Evolutionary conservation across 35 echinoderm and acorn worm genomes (phyloP).

Genomic region (Ptychodera flava): DNA sequence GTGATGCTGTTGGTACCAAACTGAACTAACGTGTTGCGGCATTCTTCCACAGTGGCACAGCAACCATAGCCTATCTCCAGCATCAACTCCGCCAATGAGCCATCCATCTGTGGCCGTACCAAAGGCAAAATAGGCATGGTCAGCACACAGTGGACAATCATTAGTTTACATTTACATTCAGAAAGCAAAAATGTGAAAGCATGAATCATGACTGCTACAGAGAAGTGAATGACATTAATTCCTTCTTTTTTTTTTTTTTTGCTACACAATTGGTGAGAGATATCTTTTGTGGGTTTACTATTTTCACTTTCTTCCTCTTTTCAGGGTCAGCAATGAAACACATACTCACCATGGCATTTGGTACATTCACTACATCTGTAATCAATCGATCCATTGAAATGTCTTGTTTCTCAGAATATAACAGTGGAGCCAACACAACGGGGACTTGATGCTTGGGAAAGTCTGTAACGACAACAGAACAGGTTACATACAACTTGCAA

Average conservation of each 20-base stretch:
- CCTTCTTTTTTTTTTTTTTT: background rate
- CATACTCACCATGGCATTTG: constrained; percentile 71
- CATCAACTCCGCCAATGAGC: constrained; percentile 77
- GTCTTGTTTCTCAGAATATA: constrained; percentile 85
- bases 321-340: too few relatives aligned
- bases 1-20: constrained; percentile 53
- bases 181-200: too few relatives aligned
- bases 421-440: constrained; percentile 70
- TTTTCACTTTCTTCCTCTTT: too few relatives aligned
- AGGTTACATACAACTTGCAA: constrained; percentile 8
- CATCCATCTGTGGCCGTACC: constrained; percentile 94
- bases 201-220: background rate
- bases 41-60: constrained; percentile 76
- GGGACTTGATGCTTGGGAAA: constrained; percentile 83
- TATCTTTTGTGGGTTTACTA: too few relatives aligned
- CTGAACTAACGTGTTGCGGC: constrained; percentile 71
- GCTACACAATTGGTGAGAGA: too few relatives aligned
- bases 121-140: constrained; percentile 17
- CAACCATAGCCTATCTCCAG: constrained; percentile 86
- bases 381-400: constrained; percentile 77
- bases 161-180: too few relatives aligned
- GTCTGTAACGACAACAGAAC: constrained; percentile 44
- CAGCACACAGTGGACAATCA: background rate
- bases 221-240: background rate
- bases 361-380: constrained; percentile 64